Evolutionary conservation across 1,140 invertebrate genomes (phyloP).

Genomic region (Caerostris extrusa): DNA sequence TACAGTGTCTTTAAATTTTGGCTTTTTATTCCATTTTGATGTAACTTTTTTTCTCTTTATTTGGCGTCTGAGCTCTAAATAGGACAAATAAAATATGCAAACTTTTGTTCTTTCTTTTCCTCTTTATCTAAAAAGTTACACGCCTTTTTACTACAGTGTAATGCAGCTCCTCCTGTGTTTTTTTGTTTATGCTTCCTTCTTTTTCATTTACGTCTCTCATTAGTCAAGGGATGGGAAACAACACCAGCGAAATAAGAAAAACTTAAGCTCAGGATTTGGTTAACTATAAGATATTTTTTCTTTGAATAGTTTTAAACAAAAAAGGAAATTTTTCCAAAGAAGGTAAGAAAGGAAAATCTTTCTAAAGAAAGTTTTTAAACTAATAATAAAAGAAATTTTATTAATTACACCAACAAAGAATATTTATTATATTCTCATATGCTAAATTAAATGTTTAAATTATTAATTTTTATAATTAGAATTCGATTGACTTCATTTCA

Average conservation of each 20-base stretch:
- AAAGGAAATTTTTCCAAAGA: no score
- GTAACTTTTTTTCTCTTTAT: background rate
- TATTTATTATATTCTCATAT: no score
- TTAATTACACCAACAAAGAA: no score
- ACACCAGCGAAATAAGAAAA: background rate
- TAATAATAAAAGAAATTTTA: no score
- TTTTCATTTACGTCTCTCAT: conserved; percentile 1
- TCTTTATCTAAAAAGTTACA: background rate
- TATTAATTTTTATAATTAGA: no score
- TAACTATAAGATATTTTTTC: background rate
- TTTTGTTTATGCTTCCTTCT: background rate
- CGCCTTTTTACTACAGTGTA: background rate
- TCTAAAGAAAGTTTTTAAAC: no score
- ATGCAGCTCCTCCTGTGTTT: background rate
- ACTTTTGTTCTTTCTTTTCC: background rate
- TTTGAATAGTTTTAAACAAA: background rate
- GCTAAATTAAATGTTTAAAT: no score
- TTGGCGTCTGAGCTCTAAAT: conserved; percentile 40
- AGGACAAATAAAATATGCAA: conserved; percentile 61
- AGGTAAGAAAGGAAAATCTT: no score
- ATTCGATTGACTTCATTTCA: no score
- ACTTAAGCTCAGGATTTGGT: background rate
- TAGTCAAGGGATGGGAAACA: background rate
- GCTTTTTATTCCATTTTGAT: conserved; percentile 37
- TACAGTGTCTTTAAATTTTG: conserved; percentile 16